Base-by-base conservation (phyloP, 2,888 invertebrate species). In the Sabatieria punctata region DNA sequence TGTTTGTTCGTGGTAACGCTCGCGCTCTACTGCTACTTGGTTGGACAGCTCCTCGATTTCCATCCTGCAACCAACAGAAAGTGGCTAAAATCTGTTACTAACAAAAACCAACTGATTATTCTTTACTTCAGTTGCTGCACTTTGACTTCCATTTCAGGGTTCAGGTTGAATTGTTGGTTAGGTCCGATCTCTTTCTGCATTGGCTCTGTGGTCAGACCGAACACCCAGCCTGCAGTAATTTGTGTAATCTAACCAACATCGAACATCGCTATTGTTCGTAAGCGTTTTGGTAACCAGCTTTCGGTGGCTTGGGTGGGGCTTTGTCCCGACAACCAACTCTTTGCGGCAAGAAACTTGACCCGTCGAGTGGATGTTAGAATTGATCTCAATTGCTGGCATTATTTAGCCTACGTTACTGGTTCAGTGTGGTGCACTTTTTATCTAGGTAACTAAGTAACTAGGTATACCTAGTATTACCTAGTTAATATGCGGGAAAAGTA, bases 191-290 rank as follows among this genome's bases (percentile, higher is more conserved):
- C 74, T 51, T 76, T 73, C 43, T 77, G 74, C 38, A 77, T 73
- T 22, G 78, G 77, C 66, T 81, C 80, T 1, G 84, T 79, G 39
- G 85, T 82, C 33, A 91, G 71, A 1, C 84, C 83, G 65, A 88
- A 83, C 52, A 91, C 74, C 74, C 84, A 77, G 26, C 88, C 75
- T 74, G 58, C 35, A 50, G 26, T 15, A 45, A n/a, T 26, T 18
- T 18, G 25, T 33, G 22, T 24, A 3, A 15, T 33, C 13, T 22
- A 24, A 11, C 21, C 21, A 19, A 23, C 30, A n/a, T n/a, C 21
- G 35, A 2, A n/a, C n/a, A n/a, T n/a, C n/a, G n/a, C n/a, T n/a
- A n/a, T n/a, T n/a, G n/a, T n/a, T n/a, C n/a, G n/a, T n/a, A n/a
- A n/a, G n/a, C n/a, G n/a, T n/a, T n/a, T n/a, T n/a, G n/a, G n/a